Percentiles rank a stretch among this genome's conserved stretches.
These are phyloP conservation scores for Acrobasis repandana DNA, from an alignment of 2,888 invertebrate genomes.

Conservation along the genomic window DNA sequence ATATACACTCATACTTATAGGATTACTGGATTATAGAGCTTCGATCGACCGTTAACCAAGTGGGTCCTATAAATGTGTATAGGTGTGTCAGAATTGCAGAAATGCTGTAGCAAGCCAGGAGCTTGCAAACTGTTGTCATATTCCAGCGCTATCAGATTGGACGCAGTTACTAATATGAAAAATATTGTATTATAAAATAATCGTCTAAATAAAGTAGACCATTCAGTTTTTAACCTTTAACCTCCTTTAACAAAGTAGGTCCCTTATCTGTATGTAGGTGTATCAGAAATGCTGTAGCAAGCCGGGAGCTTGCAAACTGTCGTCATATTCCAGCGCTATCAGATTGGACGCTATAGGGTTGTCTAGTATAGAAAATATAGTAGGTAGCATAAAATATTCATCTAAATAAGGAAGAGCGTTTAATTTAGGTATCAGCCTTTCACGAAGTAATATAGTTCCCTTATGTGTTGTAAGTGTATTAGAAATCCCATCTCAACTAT, in stretches of 20 bases:
- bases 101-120: conserved; percentile 44
- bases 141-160: conserved; percentile 68
- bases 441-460: no score
- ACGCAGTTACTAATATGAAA: conserved; percentile 40
- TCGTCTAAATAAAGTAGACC: background rate
- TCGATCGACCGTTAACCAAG: background rate
- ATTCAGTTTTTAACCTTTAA: background rate
- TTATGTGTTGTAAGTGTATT: no score
- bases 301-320: conserved; percentile 67
- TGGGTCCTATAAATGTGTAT: conserved; percentile 23
- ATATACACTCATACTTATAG: no score
- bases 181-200: no score
- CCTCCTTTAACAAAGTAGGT: background rate
- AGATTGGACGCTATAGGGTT: conserved; percentile 57
- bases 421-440: no score
- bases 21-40: no score
- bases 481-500: no score
- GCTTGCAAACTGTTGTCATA: conserved; percentile 74
- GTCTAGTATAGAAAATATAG: conserved; percentile 27
- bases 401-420: no score
- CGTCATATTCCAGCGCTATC: conserved; percentile 72
- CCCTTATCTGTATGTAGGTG: conserved; percentile 30
- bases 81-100: conserved; percentile 40
- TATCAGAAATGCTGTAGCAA: conserved; percentile 40
- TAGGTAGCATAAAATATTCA: no score